Conservation (phyloP, 2,113 vertebrate genomes). For the Australoheros scitulus region DNA sequence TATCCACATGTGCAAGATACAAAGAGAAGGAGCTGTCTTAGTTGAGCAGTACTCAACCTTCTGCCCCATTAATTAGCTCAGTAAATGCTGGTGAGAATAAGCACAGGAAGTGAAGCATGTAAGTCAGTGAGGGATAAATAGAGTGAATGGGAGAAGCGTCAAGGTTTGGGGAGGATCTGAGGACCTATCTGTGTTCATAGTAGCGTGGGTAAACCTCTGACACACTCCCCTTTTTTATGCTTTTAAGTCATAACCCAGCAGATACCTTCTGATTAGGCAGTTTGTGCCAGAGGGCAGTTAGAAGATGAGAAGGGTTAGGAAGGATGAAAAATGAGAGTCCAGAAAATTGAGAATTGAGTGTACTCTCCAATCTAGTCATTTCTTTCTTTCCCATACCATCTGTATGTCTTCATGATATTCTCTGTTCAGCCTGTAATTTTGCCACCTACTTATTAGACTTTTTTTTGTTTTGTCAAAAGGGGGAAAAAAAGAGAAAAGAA, state of each 20-base stretch:
- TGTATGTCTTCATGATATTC: background rate
- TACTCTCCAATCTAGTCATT: background rate
- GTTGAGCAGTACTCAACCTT: conserved; percentile 60
- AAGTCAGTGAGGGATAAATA: conserved; percentile 56
- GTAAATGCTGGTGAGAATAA: conserved; percentile 67
- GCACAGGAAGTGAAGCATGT: conserved; percentile 57
- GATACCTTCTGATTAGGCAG: conserved; percentile 37
- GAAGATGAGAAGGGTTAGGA: conserved; percentile 25
- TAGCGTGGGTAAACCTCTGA: conserved; percentile 11
- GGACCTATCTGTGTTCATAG: background rate
- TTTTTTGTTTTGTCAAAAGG: background rate
- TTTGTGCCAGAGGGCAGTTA: conserved; percentile 20
- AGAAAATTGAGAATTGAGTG: conserved; percentile 16
- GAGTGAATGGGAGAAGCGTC: conserved; percentile 9
- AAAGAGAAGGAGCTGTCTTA: conserved; percentile 53
- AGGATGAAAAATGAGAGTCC: conserved; percentile 6
- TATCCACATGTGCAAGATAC: conserved; percentile 35
- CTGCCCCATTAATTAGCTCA: conserved; percentile 69
- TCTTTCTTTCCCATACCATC: background rate
- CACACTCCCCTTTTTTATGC: background rate
- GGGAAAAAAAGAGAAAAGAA: background rate
- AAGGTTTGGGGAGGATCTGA: background rate
- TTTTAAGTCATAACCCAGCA: background rate
- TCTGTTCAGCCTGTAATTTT: conserved; percentile 15
- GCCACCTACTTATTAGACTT: conserved; percentile 22